Base-by-base conservation (phyloP, 2,113 vertebrate species). In the Tragelaphus scriptus region DNA sequence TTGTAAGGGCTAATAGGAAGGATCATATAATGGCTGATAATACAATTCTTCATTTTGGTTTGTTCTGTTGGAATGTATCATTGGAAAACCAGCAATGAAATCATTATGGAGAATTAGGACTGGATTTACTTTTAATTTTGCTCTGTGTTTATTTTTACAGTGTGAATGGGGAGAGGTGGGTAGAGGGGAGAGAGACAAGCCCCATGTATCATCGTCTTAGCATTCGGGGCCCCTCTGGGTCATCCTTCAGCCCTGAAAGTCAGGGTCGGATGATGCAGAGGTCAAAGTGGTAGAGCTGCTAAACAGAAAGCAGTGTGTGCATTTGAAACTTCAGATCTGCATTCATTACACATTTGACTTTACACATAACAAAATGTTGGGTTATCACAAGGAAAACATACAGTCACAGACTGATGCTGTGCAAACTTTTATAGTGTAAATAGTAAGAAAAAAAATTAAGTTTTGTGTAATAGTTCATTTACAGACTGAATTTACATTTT, bases 401-500 rank as follows among this genome's bases (percentile, higher is more conserved):
- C n/a, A 77, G 17, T 36, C 23, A 87, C 47, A 88, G 53, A 56
- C 16, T 61, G 30, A n/a, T 89, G 58, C 28, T 87, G 0, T 56
- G 61, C n/a, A 61, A 28, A 87, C 44, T 55, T 97, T 79, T 81
- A 61, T 28, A 55, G 36, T 81, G 6, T 90, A 93, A 85, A 32
- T 56, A 88, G 16, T 63, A 53, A 81, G 68, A 32, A 63, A 86
- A 44, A 53, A 81, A 81, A 13, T 32, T 32, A 53, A 81, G 44
- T 68, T 58, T 21, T 94, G 87, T 55, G 1, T 58, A 85, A 56
- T 59, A 40, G 21, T 61, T 96, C 28, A 82, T 86, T 91, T 95
- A 65, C 36, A 79, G 32, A 23, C 6, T 85, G 26, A 68, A 49
- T 90, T 91, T 96, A 26, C 61, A 26, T 95, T 90, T 90, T 53